Evolutionary conservation across 2,888 invertebrate species (phyloP).

Genomic region (Coenonympha arcania): DNA sequence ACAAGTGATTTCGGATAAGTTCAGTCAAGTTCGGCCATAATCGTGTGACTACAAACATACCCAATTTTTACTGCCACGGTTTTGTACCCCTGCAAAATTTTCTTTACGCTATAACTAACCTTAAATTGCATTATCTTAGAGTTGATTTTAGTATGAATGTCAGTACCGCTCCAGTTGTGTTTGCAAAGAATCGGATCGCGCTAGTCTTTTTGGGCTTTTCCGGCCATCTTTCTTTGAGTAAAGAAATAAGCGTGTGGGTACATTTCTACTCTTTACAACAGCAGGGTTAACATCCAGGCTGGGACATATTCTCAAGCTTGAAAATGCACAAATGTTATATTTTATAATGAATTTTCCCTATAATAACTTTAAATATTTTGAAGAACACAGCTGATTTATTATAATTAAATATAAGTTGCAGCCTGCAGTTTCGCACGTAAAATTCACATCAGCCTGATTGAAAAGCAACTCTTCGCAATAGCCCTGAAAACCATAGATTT

Average conservation of each 20-base stretch:
- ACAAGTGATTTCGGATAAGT: constrained; percentile 39
- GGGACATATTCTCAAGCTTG: too few relatives aligned
- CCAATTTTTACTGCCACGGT: constrained; percentile 56
- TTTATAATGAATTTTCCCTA: neutral
- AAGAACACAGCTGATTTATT: too few relatives aligned
- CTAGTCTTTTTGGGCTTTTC: constrained; percentile 56
- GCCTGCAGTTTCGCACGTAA: too few relatives aligned
- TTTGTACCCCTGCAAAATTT: constrained; percentile 34
- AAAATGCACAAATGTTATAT: too few relatives aligned
- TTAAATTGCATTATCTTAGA: constrained; percentile 27
- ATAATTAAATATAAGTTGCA: too few relatives aligned
- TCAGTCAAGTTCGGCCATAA: constrained; percentile 54
- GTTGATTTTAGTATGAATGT: constrained; percentile 32
- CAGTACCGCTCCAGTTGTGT: constrained; percentile 21
- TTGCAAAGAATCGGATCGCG: constrained; percentile 48
- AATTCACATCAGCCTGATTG: too few relatives aligned
- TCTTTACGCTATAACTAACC: constrained; percentile 6
- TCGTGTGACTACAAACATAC: constrained; percentile 52
- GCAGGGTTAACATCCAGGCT: too few relatives aligned
- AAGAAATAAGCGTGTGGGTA: constrained; percentile 52
- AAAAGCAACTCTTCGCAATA: too few relatives aligned
- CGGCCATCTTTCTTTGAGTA: constrained; percentile 55
- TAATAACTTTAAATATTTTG: too few relatives aligned
- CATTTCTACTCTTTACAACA: constrained; percentile 23
- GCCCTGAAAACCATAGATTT: too few relatives aligned